Base-by-base conservation (phyloP, 2,888 invertebrate genomes). In the Xestobium rufovillosum region DNA sequence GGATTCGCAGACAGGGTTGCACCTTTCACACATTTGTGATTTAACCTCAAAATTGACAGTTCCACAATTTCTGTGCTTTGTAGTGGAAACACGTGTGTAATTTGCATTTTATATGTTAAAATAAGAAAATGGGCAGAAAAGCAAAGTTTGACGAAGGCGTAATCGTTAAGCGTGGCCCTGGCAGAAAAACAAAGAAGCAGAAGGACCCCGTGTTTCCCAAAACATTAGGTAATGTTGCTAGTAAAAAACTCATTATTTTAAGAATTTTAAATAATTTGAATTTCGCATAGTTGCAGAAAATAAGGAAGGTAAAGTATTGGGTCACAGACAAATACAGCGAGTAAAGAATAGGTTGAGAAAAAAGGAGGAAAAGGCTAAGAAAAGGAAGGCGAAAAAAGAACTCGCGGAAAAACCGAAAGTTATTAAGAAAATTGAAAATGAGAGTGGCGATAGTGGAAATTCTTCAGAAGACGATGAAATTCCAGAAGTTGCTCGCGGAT, bases 181-280 rank as follows among this genome's bases (percentile, higher is more conserved):
- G 91, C 0, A 76, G 80, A 46, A 94, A 92, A 65, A 71, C 89
- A 0, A 83, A 80, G 49, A 94, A 92, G 58, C 94, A 94, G 58
- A 76, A 78, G 27, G 81, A 84, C 51, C 92, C 94, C 2, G 69
- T 71, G 31, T 78, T 83, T 56, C 73, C 75, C 39, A 75, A 75
- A 55, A 69, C 71, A 40, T 49, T 73, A 19, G 50, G 48, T 51
- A 16, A 38, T 28, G 26, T 17, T 23, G 10, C 14, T 32, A 36
- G 32, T 41, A 32, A 27, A 36, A 23, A 19, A 14, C 15, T 39
- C 8, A 17, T 26, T 25, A 14, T 38, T 34, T 16, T 30, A 34
- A 10, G 17, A 33, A 19, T 23, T 17, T 25, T 31, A n/a, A n/a
- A 3, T 23, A 17, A 25, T 37, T n/a, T 33, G 31, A 30, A 6